These are phyloP conservation scores for Caenorhabditis uteleia DNA, from an alignment of 2,888 invertebrate genomes.

Conservation along the genomic window DNA sequence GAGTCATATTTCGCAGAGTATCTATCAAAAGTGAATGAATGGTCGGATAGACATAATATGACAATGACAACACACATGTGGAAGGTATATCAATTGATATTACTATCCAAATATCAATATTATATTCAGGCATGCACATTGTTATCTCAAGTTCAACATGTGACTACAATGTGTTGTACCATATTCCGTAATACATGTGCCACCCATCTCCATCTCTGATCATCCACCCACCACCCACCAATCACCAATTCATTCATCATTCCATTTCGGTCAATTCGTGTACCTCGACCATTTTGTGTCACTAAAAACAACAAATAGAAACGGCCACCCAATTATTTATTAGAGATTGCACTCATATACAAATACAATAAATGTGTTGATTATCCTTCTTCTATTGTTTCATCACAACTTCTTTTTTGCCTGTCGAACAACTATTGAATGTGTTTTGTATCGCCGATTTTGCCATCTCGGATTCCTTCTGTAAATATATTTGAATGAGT, in stretches of 20 bases:
- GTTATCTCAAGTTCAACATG: conserved; percentile 51
- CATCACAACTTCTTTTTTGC: background rate
- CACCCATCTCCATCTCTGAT: conserved; percentile 18
- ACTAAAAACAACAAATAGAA: no score
- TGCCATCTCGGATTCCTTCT: conserved; percentile 31
- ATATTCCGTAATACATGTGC: conserved; percentile 45
- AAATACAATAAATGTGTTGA: no score
- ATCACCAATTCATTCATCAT: no score
- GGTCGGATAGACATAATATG: conserved; percentile 49
- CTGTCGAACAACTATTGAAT: background rate
- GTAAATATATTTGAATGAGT: conserved; percentile 10
- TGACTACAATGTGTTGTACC: conserved; percentile 57
- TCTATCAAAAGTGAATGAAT: conserved; percentile 49
- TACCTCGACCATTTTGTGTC: background rate
- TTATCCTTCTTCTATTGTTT: no score
- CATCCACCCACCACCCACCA: no score
- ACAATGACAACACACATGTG: conserved; percentile 46
- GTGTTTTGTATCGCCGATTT: conserved; percentile 12
- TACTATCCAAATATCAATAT: background rate
- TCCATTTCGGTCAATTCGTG: background rate
- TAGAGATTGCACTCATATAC: no score
- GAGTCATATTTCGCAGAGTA: conserved; percentile 55
- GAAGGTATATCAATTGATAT: conserved; percentile 34
- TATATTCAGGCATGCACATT: conserved; percentile 53
- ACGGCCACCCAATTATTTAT: no score